These are phyloP conservation scores for Cyclura pinguis DNA, from an alignment of 2,797 vertebrate species.

Conservation along the genomic window DNA sequence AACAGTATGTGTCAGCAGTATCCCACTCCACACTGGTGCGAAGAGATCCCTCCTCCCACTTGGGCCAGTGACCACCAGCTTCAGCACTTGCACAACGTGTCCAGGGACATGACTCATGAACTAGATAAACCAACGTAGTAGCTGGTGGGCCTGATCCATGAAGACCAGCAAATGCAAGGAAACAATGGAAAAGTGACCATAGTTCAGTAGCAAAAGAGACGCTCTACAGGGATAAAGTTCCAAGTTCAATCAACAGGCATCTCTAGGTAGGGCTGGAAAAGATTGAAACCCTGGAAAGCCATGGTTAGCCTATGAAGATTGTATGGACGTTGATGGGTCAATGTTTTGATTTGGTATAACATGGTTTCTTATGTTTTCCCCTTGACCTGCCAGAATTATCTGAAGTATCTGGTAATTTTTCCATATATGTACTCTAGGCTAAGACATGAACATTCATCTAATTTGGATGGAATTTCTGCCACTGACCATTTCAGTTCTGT, in stretches of 20 bases:
- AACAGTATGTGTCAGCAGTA: neutral
- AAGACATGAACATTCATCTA: neutral
- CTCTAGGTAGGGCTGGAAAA: neutral
- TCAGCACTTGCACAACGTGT: neutral
- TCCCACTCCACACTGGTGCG: no score
- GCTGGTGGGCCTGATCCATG: neutral
- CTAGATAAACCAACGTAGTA: neutral
- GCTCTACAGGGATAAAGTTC: neutral
- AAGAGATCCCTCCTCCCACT: no score
- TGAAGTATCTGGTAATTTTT: neutral
- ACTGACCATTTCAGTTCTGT: rapidly evolving
- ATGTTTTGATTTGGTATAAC: neutral
- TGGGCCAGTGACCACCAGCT: no score
- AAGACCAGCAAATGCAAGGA: neutral
- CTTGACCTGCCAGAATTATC: neutral
- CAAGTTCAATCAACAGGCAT: neutral
- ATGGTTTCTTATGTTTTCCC: neutral
- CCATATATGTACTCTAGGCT: neutral
- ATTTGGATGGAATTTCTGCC: neutral
- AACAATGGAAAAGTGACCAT: neutral
- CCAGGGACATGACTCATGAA: neutral
- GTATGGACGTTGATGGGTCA: neutral
- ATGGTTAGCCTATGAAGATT: neutral
- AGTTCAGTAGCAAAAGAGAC: neutral
- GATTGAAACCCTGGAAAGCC: neutral